These are phyloP conservation scores for Coleophora flavipennella DNA, from an alignment of 2,888 invertebrate species.

Conservation along the genomic window DNA sequence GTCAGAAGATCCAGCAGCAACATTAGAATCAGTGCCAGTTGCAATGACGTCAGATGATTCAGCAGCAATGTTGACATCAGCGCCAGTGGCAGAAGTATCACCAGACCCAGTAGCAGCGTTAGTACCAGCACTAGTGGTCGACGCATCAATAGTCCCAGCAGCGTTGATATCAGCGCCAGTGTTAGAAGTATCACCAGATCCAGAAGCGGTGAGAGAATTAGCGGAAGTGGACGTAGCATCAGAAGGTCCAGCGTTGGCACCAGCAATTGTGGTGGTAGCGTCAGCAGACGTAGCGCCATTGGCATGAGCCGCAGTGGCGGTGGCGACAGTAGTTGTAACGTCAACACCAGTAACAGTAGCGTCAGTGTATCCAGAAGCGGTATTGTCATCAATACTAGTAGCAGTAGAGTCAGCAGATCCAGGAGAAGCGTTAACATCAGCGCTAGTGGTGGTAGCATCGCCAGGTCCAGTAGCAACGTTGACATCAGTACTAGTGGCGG, in stretches of 20 bases:
- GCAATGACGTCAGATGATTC: background rate
- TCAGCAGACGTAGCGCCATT: background rate
- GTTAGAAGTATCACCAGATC: background rate
- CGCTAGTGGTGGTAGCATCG: background rate
- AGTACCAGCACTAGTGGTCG: background rate
- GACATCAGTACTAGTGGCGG: background rate
- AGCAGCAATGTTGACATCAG: background rate
- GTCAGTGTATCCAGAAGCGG: background rate
- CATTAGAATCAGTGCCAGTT: background rate
- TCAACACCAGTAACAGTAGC: slow-evolving; percentile 1
- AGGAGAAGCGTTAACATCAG: background rate
- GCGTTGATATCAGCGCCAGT: background rate
- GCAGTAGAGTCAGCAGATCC: background rate
- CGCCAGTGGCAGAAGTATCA: background rate
- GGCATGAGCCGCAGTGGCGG: slow-evolving; percentile 2
- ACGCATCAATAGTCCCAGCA: background rate
- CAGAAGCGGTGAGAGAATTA: background rate
- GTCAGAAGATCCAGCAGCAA: slow-evolving; percentile 1
- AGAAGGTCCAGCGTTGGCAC: slow-evolving; percentile 1
- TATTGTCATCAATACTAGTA: too few relatives aligned
- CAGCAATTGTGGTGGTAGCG: background rate
- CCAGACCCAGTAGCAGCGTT: background rate
- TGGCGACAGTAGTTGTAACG: background rate
- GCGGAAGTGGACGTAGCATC: background rate
- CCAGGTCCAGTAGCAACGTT: slow-evolving; percentile 3